phyloP scores from a whole-genome alignment of 2,113 vertebrate genomes.

The Ceyx melanurus region DNA sequence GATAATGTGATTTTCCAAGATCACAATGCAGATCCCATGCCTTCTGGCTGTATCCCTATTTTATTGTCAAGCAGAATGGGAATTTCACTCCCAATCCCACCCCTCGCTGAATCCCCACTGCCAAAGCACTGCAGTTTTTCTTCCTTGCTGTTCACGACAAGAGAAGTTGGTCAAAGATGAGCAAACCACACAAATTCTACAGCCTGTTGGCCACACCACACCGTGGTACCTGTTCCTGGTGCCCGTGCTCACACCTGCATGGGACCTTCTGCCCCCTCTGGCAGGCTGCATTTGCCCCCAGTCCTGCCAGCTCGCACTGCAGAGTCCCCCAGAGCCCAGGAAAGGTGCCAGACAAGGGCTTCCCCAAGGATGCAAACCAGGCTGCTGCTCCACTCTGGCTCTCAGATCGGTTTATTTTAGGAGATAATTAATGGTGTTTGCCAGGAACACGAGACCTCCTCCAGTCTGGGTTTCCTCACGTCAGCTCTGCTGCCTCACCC shows the following conservation, averaged over 20 bases:
- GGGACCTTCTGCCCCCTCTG: neutral
- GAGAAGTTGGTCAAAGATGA: neutral
- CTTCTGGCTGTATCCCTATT: neutral
- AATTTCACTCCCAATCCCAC: neutral
- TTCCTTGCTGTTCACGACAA: neutral
- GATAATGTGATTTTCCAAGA: slow-evolving; percentile 3
- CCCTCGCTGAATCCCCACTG: neutral
- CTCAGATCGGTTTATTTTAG: neutral
- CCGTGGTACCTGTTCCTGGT: neutral
- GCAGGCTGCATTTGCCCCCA: neutral
- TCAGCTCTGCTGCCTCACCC: neutral
- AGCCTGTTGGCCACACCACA: neutral
- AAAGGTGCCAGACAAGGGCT: neutral
- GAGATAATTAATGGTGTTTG: neutral
- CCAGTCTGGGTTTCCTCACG: neutral
- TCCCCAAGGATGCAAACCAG: neutral
- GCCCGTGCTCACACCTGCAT: neutral
- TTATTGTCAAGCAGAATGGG: neutral
- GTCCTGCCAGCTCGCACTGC: neutral
- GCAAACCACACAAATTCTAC: neutral
- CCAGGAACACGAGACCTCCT: neutral
- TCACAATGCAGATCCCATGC: neutral
- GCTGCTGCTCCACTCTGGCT: neutral
- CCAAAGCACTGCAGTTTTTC: neutral
- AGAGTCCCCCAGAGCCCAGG: neutral